phyloP scores from a whole-genome alignment of 2,797 vertebrate genomes.

The Podargus strigoides region DNA sequence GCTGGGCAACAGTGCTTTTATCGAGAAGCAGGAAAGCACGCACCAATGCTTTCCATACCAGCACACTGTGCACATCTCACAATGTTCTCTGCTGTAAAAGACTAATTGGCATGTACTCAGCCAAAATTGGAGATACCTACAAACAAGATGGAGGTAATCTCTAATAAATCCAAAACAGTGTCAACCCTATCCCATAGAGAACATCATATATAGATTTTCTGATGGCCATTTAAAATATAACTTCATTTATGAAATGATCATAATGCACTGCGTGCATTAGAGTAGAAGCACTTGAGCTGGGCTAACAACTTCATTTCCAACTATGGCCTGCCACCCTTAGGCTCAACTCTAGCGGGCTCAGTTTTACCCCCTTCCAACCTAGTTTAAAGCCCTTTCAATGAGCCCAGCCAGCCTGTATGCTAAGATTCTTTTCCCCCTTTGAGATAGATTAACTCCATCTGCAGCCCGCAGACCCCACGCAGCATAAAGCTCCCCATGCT shows the following conservation, averaged over 20 bases:
- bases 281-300: too few relatives aligned
- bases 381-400: too few relatives aligned
- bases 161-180: neutral
- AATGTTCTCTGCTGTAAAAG: neutral
- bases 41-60: accelerated
- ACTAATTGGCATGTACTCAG: neutral
- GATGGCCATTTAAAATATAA: neutral
- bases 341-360: too few relatives aligned
- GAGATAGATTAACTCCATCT: too few relatives aligned
- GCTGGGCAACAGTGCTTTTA: neutral
- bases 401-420: too few relatives aligned
- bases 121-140: neutral
- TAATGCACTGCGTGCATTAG: too few relatives aligned
- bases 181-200: neutral
- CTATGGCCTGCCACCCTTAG: too few relatives aligned
- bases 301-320: too few relatives aligned
- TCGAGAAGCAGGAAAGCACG: neutral
- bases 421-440: too few relatives aligned
- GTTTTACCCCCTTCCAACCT: too few relatives aligned
- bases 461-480: too few relatives aligned
- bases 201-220: neutral
- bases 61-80: accelerated
- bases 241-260: neutral
- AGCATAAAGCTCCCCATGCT: too few relatives aligned
- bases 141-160: neutral